A percentile compares a stretch with the other conserved stretches of the same genome.
Evolutionary conservation across 2,797 vertebrate species (phyloP).

Genomic region (Threskiornis aethiopicus): DNA sequence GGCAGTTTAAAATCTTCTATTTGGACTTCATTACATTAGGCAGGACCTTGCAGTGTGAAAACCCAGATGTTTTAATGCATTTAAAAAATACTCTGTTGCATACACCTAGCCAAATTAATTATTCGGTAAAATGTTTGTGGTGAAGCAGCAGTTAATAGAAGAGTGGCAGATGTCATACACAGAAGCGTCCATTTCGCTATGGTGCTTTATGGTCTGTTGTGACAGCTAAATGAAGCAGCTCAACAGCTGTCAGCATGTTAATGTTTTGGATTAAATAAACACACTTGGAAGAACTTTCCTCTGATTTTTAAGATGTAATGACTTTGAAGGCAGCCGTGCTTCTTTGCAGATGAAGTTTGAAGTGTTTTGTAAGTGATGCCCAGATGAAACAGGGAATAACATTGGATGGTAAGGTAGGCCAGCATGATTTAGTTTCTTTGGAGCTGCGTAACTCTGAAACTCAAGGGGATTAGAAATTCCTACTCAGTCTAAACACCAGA

Average conservation of each 20-base stretch:
- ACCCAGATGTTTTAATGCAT: conserved; percentile 57
- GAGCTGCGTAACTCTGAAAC: neutral
- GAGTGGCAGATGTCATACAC: conserved; percentile 54
- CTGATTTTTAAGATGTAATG: conserved; percentile 20
- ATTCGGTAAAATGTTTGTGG: conserved; percentile 29
- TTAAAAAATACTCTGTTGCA: neutral
- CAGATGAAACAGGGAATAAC: neutral
- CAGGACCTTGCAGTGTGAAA: conserved; percentile 32
- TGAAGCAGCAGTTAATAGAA: neutral
- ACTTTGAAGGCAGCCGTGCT: neutral
- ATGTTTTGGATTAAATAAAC: conserved; percentile 41
- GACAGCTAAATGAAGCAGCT: conserved; percentile 45
- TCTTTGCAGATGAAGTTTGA: neutral
- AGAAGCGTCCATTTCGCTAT: conserved; percentile 39
- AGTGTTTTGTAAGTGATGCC: neutral
- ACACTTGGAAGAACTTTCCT: conserved; percentile 52
- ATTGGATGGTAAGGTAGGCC: neutral
- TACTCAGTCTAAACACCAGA: neutral
- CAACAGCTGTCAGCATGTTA: conserved; percentile 17
- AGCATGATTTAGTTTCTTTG: neutral
- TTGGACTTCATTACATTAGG: conserved; percentile 1
- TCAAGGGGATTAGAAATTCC: neutral
- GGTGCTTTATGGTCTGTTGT: conserved; percentile 17
- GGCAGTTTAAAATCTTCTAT: conserved; percentile 12
- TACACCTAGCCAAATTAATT: conserved; percentile 64